These are phyloP conservation scores for Stegastes partitus DNA, from an alignment of 2,113 vertebrate species.

Conservation along the genomic window DNA sequence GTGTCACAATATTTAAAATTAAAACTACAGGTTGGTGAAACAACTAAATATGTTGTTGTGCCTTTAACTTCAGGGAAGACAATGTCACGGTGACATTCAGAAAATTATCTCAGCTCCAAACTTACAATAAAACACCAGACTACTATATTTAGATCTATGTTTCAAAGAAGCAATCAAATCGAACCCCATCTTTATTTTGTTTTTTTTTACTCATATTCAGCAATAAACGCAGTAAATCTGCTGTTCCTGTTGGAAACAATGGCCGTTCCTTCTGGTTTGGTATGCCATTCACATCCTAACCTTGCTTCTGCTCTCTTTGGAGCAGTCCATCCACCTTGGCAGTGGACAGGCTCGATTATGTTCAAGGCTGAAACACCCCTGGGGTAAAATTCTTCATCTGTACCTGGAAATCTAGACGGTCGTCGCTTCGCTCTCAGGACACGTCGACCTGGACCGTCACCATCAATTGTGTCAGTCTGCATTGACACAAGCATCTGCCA, in stretches of 20 bases:
- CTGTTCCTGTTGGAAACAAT: not conserved
- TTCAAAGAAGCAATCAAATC: too few species aligned
- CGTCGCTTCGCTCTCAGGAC: conserved; percentile 59
- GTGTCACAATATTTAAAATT: not conserved
- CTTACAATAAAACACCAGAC: too few species aligned
- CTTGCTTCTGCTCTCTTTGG: conserved; percentile 49
- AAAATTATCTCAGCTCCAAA: too few species aligned
- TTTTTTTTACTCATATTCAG: too few species aligned
- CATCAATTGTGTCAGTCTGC: conserved; percentile 63
- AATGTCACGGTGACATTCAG: too few species aligned
- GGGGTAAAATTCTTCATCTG: conserved; percentile 67
- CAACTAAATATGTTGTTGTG: too few species aligned
- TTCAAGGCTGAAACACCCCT: conserved; percentile 69
- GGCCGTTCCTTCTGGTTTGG: conserved; percentile 24
- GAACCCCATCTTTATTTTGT: too few species aligned
- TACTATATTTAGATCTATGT: too few species aligned
- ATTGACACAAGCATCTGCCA: conserved; percentile 60
- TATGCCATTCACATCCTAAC: conserved; percentile 51
- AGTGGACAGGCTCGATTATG: conserved; percentile 68
- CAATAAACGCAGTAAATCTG: not conserved
- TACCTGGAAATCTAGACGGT: conserved; percentile 58
- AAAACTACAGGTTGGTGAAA: too few species aligned
- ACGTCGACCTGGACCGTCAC: conserved; percentile 51
- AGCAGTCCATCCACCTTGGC: conserved; percentile 66
- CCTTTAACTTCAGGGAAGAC: too few species aligned